Conservation (phyloP, 37 sponge, comb jelly and placozoan genomes). For the Ephydatia muelleri region DNA sequence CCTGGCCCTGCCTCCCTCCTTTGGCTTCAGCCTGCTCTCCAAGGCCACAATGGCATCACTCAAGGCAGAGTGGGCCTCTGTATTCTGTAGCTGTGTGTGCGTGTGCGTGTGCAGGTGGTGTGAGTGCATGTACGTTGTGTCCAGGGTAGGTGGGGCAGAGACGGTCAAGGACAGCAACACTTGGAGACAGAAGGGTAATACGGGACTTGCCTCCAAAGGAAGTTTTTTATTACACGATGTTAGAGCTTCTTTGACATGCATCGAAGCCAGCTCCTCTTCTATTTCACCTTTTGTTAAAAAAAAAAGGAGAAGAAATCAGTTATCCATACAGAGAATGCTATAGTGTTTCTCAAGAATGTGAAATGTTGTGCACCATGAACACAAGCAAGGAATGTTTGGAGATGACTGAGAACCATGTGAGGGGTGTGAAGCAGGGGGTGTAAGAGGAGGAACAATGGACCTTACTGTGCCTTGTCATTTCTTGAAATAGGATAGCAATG, state of each 20-base stretch:
- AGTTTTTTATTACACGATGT: no score
- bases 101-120: no score
- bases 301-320: background rate
- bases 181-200: no score
- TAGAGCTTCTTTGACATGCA: background rate
- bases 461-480: conserved; percentile 41
- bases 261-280: conserved; percentile 19
- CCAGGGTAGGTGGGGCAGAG: background rate
- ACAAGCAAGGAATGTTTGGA: no score
- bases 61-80: background rate
- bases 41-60: background rate
- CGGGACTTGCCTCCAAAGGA: no score
- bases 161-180: no score
- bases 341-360: background rate
- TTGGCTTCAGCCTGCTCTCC: background rate
- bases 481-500: conserved; percentile 28
- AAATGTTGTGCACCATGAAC: no score
- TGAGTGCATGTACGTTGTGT: no score
- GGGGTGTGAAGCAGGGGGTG: no score
- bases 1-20: no score
- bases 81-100: background rate
- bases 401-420: background rate
- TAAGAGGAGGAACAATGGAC: no score
- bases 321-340: background rate
- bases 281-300: conserved; percentile 31